Base-by-base conservation (phyloP, 2,888 invertebrate species). In the Archips crataeganus region DNA sequence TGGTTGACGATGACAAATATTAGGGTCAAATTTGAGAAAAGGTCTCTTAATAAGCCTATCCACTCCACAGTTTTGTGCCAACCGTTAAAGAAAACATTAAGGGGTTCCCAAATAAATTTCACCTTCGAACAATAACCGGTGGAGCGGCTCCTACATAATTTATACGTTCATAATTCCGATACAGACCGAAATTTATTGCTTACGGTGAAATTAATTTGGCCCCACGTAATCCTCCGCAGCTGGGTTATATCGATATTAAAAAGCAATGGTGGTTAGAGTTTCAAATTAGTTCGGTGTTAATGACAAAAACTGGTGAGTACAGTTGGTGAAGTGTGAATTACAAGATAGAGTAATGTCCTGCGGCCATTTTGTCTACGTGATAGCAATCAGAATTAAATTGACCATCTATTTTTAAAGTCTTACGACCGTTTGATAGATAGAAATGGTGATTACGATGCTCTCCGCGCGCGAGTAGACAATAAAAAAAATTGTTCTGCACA, bases 111-210 rank as follows among this genome's bases (percentile, higher is more conserved):
- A 63, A 63, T 63, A 63, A 63, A 63, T 34, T 47, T 63, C 63
- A 63, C 63, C 63, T 45, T 32, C 1, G 47, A 32, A 63, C 63
- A 63, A 63, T 63, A 63, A 63, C 63, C 63, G 45, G 42, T 36
- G 36, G 36, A 60, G 47, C 63, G 47, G 57, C 57, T 57, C 63
- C 63, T 63, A 47, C 63, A 63, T 63, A 63, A 63, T 63, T 63
- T 63, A 63, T 63, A 63, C 47, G 63, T 63, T 63, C 63, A 63
- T 63, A 63, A 63, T 63, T 63, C 47, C 63, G 63, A 63, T 63
- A 63, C 63, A 47, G 63, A 10, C 13, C 36, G 11, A 47, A 63
- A 63, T 63, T 63, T 63, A 63, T 63, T 63, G 47, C 47, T 63
- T 63, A 47, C 63, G 32, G 63, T 2, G 63, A 63, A 63, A 63